These are phyloP conservation scores for Zaprionus kolodkinae DNA, from an alignment of 1,140 invertebrate genomes.

Conservation along the genomic window DNA sequence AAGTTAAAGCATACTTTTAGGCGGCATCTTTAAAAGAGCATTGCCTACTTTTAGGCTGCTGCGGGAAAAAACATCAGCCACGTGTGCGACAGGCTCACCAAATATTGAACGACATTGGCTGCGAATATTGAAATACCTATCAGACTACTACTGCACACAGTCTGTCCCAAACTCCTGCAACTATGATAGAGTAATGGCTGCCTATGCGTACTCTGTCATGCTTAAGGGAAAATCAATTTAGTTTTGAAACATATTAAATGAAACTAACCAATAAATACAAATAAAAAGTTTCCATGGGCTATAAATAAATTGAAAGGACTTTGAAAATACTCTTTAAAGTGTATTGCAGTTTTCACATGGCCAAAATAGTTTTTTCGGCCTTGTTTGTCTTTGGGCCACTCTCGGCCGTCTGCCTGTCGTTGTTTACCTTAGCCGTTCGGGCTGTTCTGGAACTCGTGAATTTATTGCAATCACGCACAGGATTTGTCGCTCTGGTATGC, in stretches of 20 bases:
- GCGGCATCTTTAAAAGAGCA: slow-evolving; percentile 9
- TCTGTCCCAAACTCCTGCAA: neutral
- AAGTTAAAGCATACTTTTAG: slow-evolving; percentile 1
- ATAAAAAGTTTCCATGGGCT: neutral
- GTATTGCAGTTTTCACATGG: slow-evolving; percentile 7
- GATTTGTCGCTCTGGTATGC: slow-evolving; percentile 69
- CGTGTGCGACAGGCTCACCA: slow-evolving; percentile 20
- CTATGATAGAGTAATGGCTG: neutral
- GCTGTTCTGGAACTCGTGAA: slow-evolving; percentile 38
- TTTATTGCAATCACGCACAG: slow-evolving; percentile 79
- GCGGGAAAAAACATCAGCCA: slow-evolving; percentile 3
- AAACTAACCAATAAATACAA: neutral
- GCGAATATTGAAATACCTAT: slow-evolving; percentile 75
- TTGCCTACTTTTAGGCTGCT: slow-evolving; percentile 33
- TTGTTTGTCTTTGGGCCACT: slow-evolving; percentile 54
- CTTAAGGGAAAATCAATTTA: neutral
- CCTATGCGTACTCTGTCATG: neutral
- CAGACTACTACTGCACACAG: neutral
- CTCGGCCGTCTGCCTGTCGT: slow-evolving; percentile 21
- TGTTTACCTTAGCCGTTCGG: slow-evolving; percentile 55
- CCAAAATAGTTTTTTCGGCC: slow-evolving; percentile 29
- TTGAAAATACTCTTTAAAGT: neutral
- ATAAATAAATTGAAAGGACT: neutral
- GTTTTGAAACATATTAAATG: neutral
- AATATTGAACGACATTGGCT: slow-evolving; percentile 73